Conservation (phyloP, 2,113 vertebrate genomes). For the Osmerus mordax region DNA sequence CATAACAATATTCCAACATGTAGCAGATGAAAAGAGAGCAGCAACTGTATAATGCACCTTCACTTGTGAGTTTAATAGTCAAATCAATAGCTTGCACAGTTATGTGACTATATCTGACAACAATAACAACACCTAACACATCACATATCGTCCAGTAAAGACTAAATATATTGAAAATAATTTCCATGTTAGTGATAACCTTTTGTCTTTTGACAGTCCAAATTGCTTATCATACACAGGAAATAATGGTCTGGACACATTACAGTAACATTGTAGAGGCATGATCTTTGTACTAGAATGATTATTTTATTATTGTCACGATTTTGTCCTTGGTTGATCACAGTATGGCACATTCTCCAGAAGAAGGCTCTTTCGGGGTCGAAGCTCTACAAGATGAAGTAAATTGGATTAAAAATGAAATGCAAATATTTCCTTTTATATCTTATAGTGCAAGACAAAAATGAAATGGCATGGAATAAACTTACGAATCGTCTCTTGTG, state of each 20-base stretch:
- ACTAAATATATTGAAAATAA: no score
- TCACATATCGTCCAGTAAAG: no score
- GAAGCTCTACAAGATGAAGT: slow-evolving; percentile 57
- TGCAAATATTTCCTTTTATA: background rate
- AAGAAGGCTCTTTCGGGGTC: slow-evolving; percentile 65
- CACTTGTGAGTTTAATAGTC: background rate
- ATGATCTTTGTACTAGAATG: no score
- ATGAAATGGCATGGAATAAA: slow-evolving; percentile 8
- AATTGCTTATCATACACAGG: no score
- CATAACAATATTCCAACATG: background rate
- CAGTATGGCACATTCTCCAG: slow-evolving; percentile 74
- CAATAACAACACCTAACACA: no score
- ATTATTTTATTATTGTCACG: slow-evolving; percentile 33
- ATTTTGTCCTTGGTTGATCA: slow-evolving; percentile 67
- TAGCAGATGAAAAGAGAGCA: background rate
- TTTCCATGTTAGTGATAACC: no score
- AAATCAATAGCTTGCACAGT: background rate
- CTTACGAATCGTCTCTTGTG: slow-evolving; percentile 61
- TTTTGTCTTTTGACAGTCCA: no score
- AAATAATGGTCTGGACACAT: no score
- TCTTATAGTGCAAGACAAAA: background rate
- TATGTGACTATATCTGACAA: background rate
- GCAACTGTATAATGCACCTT: background rate
- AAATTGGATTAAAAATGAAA: background rate
- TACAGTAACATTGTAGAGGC: no score